These are phyloP conservation scores for Xiphorhynchus elegans DNA, from an alignment of 2,113 vertebrate genomes.

Conservation along the genomic window DNA sequence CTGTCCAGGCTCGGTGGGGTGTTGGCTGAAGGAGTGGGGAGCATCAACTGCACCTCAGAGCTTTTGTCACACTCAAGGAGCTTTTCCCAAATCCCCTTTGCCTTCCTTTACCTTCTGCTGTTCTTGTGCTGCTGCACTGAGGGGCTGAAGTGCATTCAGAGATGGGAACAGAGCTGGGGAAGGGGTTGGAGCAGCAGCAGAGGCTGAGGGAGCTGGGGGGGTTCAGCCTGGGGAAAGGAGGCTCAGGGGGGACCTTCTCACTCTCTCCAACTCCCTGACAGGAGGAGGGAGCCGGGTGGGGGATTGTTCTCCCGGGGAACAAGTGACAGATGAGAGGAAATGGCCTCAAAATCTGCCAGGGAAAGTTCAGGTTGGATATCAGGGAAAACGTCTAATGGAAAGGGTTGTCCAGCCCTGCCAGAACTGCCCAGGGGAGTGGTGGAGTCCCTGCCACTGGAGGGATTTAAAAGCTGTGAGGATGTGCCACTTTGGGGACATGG, in stretches of 20 bases:
- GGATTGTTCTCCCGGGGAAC: neutral
- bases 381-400: neutral
- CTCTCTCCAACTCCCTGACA: neutral
- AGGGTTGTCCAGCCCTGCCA: neutral
- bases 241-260: neutral
- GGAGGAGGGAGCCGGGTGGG: neutral
- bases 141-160: neutral
- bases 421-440: neutral
- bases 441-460: neutral
- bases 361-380: neutral
- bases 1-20: accelerated
- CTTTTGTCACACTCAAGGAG: neutral
- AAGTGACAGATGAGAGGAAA: neutral
- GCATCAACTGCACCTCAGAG: neutral
- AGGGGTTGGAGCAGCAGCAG: neutral
- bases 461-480: neutral
- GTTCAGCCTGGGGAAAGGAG: neutral
- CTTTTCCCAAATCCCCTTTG: neutral
- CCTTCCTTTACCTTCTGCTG: neutral
- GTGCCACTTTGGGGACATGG: neutral
- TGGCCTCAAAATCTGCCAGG: accelerated
- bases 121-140: neutral
- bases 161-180: neutral
- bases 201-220: accelerated
- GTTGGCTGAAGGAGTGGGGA: neutral